Conservation (phyloP, 2,797 vertebrate species). For the Cynodonichthys magdalenae region DNA sequence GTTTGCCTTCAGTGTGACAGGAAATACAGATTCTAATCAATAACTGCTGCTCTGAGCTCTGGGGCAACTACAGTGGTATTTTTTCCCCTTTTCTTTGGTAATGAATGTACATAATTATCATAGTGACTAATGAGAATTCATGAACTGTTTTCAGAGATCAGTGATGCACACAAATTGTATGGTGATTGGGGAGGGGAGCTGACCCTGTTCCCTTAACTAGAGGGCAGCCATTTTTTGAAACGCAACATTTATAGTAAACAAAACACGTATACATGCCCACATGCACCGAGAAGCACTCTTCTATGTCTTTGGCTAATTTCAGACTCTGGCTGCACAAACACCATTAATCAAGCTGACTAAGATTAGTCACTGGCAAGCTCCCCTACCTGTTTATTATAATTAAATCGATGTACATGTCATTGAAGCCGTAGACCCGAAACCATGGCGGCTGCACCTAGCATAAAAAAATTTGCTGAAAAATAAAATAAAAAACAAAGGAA, state of each 20-base stretch:
- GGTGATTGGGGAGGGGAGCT: constrained; percentile 44
- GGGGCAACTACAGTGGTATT: constrained; percentile 22
- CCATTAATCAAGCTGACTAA: constrained; percentile 84
- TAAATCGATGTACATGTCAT: constrained; percentile 77
- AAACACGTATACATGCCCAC: constrained; percentile 40
- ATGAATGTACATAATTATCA: constrained; percentile 65
- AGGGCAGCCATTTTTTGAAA: constrained; percentile 49
- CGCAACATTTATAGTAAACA: constrained; percentile 25
- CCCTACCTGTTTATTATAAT: constrained; percentile 80
- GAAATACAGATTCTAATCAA: constrained; percentile 25
- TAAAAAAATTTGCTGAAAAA: constrained; percentile 38
- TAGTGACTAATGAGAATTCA: constrained; percentile 80
- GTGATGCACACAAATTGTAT: constrained; percentile 65
- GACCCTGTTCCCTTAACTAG: constrained; percentile 53
- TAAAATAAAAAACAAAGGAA: constrained; percentile 21
- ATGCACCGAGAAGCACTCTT: constrained; percentile 40
- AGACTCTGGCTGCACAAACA: constrained; percentile 73
- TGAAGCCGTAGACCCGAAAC: constrained; percentile 47
- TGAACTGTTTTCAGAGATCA: constrained; percentile 70
- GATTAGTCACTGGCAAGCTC: constrained; percentile 77
- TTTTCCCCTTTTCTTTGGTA: constrained; percentile 36
- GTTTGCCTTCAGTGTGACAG: background rate
- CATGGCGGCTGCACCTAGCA: constrained; percentile 25
- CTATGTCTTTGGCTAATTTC: constrained; percentile 72
- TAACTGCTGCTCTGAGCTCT: constrained; percentile 13